phyloP scores from a whole-genome alignment of 2,888 invertebrate genomes.

The Patella depressa region DNA sequence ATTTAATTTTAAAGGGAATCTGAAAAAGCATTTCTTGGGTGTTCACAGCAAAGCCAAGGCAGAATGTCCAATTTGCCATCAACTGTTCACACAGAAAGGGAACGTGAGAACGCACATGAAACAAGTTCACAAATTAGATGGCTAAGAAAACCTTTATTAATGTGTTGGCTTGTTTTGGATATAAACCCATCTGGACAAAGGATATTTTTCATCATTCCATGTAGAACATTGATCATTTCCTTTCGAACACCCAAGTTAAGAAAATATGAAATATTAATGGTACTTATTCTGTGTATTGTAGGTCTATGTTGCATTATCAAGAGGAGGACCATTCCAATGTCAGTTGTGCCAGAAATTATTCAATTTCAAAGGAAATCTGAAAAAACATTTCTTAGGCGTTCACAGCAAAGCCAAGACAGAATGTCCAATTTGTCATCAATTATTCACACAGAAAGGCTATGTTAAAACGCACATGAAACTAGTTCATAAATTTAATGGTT shows the following conservation, averaged over 20 bases:
- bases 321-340: no score
- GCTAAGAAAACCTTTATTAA: no score
- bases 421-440: background rate
- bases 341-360: background rate
- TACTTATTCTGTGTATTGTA: no score
- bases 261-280: no score
- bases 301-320: no score
- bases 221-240: no score
- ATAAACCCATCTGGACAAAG: no score
- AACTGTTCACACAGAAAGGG: background rate
- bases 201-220: no score
- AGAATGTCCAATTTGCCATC: background rate
- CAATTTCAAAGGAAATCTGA: background rate
- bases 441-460: background rate
- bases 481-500: background rate
- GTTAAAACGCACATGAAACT: background rate
- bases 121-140: background rate
- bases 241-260: no score
- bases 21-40: background rate
- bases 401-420: background rate
- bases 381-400: background rate
- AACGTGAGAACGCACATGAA: background rate
- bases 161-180: no score
- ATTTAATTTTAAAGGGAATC: slow-evolving; percentile 4
- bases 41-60: background rate